phyloP scores from a whole-genome alignment of 1,140 invertebrate species.

The Ips typographus region DNA sequence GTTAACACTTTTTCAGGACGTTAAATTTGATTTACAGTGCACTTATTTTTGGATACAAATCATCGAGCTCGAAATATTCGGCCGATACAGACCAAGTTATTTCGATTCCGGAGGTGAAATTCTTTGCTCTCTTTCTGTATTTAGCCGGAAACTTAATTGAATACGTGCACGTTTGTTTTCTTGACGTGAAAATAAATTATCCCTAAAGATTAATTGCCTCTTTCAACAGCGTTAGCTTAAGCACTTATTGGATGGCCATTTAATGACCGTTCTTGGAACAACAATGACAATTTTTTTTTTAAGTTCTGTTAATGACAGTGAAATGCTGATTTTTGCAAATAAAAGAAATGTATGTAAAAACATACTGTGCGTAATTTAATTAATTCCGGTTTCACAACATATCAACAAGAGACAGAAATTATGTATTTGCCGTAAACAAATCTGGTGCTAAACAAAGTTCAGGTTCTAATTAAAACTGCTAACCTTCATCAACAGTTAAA shows the following conservation, averaged over 20 bases:
- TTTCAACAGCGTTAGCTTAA: constrained; percentile 14
- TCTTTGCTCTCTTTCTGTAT: constrained; percentile 16
- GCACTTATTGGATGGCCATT: constrained; percentile 3
- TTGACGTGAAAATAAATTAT: constrained; percentile 23
- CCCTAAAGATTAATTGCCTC: constrained; percentile 15
- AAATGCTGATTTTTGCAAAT: neutral
- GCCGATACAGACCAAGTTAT: neutral
- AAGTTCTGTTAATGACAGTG: neutral
- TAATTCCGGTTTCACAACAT: constrained; percentile 1
- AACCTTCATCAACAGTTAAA: constrained; percentile 11
- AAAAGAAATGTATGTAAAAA: neutral
- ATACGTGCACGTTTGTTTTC: constrained; percentile 23
- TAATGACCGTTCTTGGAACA: constrained; percentile 7
- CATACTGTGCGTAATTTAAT: neutral
- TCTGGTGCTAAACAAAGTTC: constrained; percentile 3
- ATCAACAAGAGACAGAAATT: neutral
- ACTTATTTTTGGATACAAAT: neutral
- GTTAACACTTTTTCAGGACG: neutral
- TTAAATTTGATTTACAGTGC: constrained; percentile 7
- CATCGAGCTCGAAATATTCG: neutral
- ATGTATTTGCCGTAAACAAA: constrained; percentile 10
- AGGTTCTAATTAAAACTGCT: constrained; percentile 6
- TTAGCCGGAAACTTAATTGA: constrained; percentile 17
- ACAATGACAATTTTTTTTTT: neutral
- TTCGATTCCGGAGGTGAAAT: constrained; percentile 7